Percentiles rank a stretch among this genome's conserved stretches.
These are phyloP conservation scores for Lasioglossum oenotherae DNA, from an alignment of 2,888 invertebrate species.

Conservation along the genomic window DNA sequence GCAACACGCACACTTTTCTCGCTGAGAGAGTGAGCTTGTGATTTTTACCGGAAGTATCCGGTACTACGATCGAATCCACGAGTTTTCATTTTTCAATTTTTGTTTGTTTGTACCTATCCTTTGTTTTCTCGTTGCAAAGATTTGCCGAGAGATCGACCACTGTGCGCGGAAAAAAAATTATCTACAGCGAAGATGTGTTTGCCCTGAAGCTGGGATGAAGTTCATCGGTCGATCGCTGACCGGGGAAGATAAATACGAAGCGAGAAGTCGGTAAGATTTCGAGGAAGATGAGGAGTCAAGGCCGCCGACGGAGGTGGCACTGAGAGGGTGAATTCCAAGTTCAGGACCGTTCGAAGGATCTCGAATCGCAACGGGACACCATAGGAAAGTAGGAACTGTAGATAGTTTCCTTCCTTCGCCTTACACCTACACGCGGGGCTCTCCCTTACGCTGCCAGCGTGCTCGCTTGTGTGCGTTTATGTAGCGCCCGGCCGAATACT, in stretches of 20 bases:
- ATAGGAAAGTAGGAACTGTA: constrained; percentile 57
- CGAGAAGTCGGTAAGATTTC: constrained; percentile 41
- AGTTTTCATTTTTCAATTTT: not conserved
- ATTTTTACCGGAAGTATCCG: not conserved
- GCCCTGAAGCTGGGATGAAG: not conserved
- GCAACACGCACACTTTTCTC: not conserved
- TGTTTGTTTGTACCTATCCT: not conserved
- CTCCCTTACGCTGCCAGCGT: constrained; percentile 1
- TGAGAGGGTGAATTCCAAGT: constrained; percentile 57
- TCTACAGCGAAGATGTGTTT: not conserved
- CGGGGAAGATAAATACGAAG: constrained; percentile 34
- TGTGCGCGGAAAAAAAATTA: not conserved
- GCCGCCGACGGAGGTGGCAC: constrained; percentile 61
- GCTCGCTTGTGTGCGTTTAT: constrained; percentile 5
- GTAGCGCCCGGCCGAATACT: constrained; percentile 21
- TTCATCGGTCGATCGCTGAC: constrained; percentile 15
- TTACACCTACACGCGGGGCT: constrained; percentile 13
- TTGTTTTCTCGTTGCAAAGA: not conserved
- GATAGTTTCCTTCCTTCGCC: constrained; percentile 52
- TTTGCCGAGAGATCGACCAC: not conserved
- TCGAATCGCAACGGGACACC: constrained; percentile 52
- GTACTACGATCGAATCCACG: not conserved
- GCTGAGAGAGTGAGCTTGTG: not conserved
- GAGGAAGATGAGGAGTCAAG: constrained; percentile 60
- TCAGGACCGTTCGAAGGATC: constrained; percentile 58